phyloP scores from a whole-genome alignment of 2,797 vertebrate species.

The Synanceia verrucosa region DNA sequence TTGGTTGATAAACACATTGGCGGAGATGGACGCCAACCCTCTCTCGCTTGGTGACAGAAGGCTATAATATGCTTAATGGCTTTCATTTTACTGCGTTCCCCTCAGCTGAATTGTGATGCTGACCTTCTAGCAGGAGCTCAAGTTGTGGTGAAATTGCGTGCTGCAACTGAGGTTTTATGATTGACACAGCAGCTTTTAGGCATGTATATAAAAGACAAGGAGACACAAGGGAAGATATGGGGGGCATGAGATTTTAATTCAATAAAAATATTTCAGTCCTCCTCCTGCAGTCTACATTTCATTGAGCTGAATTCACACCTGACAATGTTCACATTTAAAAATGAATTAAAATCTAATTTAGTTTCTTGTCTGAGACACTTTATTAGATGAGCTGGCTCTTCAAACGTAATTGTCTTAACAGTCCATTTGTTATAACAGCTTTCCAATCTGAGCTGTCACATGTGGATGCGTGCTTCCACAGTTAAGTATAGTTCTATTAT shows the following conservation, averaged over 20 bases:
- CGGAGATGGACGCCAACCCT: slow-evolving; percentile 12
- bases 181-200: slow-evolving; percentile 29
- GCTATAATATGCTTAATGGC: slow-evolving; percentile 56
- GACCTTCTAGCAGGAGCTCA: slow-evolving; percentile 30
- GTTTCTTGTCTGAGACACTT: slow-evolving; percentile 14
- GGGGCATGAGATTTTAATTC: slow-evolving; percentile 12
- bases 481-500: slow-evolving; percentile 9
- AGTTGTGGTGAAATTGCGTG: slow-evolving; percentile 7
- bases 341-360: slow-evolving; percentile 27
- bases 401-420: slow-evolving; percentile 20
- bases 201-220: neutral
- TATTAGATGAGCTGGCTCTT: slow-evolving; percentile 28
- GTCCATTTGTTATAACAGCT: slow-evolving; percentile 13
- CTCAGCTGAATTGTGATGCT: slow-evolving; percentile 27
- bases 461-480: neutral
- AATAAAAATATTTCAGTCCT: neutral
- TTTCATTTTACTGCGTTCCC: slow-evolving; percentile 48
- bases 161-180: slow-evolving; percentile 19
- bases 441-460: slow-evolving; percentile 24
- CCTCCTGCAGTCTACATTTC: slow-evolving; percentile 3
- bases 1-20: slow-evolving; percentile 35
- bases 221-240: neutral
- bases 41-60: slow-evolving; percentile 27
- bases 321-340: slow-evolving; percentile 22
- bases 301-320: slow-evolving; percentile 8